phyloP scores from a whole-genome alignment of 2,113 vertebrate genomes.

The Rhea pennata region DNA sequence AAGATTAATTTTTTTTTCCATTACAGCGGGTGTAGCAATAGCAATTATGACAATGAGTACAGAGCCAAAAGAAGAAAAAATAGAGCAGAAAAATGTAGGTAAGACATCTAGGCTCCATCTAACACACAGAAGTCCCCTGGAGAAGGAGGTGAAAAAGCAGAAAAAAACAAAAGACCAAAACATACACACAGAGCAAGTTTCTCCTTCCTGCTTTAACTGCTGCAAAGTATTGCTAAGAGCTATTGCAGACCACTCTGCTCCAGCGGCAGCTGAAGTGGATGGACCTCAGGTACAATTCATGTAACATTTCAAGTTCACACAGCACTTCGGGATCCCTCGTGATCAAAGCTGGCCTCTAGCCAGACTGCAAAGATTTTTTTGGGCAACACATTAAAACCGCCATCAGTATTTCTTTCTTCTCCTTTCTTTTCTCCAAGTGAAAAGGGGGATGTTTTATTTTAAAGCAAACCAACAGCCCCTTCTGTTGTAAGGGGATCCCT shows the following conservation, averaged over 20 bases:
- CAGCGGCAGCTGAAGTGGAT: not conserved
- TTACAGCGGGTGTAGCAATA: not conserved
- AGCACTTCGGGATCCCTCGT: not conserved
- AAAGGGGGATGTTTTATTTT: accelerated
- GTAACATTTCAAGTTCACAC: not conserved
- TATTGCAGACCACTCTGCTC: not conserved
- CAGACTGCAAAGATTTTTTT: not conserved
- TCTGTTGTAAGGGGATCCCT: not conserved
- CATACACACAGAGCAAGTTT: not conserved
- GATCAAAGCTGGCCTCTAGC: not conserved
- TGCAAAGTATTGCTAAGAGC: not conserved
- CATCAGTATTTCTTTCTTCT: not conserved
- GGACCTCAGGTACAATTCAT: not conserved
- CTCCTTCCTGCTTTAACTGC: not conserved
- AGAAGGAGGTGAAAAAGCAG: not conserved
- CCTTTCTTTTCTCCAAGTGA: not conserved
- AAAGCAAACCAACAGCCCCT: not conserved
- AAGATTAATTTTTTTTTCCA: not conserved
- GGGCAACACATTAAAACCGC: not conserved
- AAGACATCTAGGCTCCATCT: not conserved
- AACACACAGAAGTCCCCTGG: not conserved
- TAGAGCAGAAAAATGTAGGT: not conserved
- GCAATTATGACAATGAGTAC: not conserved
- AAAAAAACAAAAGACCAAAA: not conserved
- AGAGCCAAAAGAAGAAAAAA: not conserved